Base-by-base conservation (phyloP, 2,113 vertebrate species). In the Todiramphus chloris region DNA sequence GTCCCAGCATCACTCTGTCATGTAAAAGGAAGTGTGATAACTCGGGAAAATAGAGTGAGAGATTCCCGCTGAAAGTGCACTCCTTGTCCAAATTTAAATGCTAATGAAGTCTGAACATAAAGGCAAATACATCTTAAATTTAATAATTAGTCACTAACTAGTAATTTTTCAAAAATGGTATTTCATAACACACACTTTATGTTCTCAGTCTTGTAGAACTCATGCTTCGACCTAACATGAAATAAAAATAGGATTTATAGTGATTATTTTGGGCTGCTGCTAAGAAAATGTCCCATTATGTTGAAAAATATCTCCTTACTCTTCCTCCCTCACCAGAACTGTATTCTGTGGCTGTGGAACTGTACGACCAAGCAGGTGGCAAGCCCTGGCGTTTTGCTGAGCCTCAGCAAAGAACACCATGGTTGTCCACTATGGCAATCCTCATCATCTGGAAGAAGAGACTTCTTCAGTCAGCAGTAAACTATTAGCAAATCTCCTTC, bases 301-400 rank as follows among this genome's bases (percentile, higher is more conserved):
- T 15, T 81, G 46, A 90, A 48, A 78, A 72, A 10, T 14, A 21
- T 37, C 60, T 83, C 83, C 64, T 77, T 27, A 31, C 23, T 82
- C 13, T 55, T 15, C 3, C 9, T 50, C 35, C 13, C 11, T 64
- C 2, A 0, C 11, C 69, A 96, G 96, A 66, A 94, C 94, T 11
- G 50, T 51, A 39, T 97, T 96, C 92, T 96, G 96, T 1, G 90
- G 96, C 51, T 90, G 81, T 39, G 95, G 96, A 13, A 31, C 76
- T 0, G 94, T 96, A 66, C 46, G 5, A 66, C 46, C 80, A 0
- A 68, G 73, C 56, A 89, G 4, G 1, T 96, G 96, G 96, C 96
- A 97, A 89, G 37, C 64, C 35, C 88, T 96, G 76, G 43, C 5
- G 0, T 33, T 50, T 7, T 97, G 96, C 89, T 95, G 93, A 92